A percentile compares a stretch with the other conserved stretches of the same genome.
Evolutionary conservation across 2,888 invertebrate genomes (phyloP).

Genomic region (Mythimna vitellina): DNA sequence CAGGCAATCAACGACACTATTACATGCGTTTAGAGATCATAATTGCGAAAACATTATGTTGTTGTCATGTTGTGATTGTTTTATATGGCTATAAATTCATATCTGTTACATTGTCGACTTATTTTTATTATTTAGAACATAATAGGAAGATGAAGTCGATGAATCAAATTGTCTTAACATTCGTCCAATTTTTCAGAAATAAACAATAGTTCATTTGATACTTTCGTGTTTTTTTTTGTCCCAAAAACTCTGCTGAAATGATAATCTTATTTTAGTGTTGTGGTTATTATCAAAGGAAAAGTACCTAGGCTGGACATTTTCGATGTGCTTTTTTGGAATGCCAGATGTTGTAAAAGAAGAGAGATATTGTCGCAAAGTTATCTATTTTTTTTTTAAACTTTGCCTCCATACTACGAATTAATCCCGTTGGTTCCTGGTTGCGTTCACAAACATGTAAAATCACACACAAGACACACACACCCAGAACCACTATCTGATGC

Average conservation of each 20-base stretch:
- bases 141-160: conserved; percentile 43
- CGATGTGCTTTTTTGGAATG: too few species aligned
- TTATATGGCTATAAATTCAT: conserved; percentile 46
- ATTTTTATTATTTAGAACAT: conserved; percentile 58
- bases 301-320: not conserved
- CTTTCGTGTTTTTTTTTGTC: conserved; percentile 10
- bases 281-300: not conserved
- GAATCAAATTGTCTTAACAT: conserved; percentile 31
- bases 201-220: conserved; percentile 44
- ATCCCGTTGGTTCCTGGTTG: too few species aligned
- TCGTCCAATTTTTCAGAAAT: conserved; percentile 48
- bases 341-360: not conserved
- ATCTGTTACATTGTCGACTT: conserved; percentile 41
- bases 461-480: too few species aligned
- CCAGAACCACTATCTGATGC: too few species aligned
- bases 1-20: conserved; percentile 39
- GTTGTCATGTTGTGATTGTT: conserved; percentile 40
- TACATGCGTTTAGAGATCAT: conserved; percentile 21
- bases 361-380: not conserved
- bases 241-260: not conserved
- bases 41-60: conserved; percentile 19
- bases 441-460: too few species aligned
- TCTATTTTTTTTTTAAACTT: not conserved
- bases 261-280: not conserved
- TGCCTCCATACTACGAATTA: too few species aligned